A percentile compares a stretch with the other conserved stretches of the same genome.
These are phyloP conservation scores for Apteryx owenii DNA, from an alignment of 2,113 vertebrate species.

Conservation along the genomic window DNA sequence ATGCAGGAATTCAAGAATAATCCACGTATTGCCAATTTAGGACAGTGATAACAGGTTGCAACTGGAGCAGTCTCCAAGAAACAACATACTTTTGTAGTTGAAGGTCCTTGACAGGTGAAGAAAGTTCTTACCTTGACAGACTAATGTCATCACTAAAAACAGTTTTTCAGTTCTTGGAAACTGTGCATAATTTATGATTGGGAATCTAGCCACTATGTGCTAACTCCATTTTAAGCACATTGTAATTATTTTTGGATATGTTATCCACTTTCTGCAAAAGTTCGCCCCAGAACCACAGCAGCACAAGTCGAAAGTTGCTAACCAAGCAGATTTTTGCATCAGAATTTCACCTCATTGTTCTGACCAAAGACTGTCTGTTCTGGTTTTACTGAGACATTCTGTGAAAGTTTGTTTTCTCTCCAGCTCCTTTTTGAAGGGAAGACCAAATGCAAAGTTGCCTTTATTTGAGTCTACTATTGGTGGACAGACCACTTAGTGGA, in stretches of 20 bases:
- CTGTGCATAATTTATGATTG: slow-evolving; percentile 25
- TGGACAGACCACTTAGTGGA: slow-evolving; percentile 58
- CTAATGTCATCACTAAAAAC: slow-evolving; percentile 8
- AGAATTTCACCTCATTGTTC: slow-evolving; percentile 70
- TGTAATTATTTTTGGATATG: background rate
- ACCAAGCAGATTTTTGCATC: slow-evolving; percentile 52
- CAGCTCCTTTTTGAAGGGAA: slow-evolving; percentile 49
- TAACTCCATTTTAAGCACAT: slow-evolving; percentile 38
- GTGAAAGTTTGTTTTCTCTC: slow-evolving; percentile 35
- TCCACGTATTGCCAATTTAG: background rate
- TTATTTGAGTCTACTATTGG: slow-evolving; percentile 28
- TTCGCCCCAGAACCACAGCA: slow-evolving; percentile 22
- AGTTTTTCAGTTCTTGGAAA: slow-evolving; percentile 47
- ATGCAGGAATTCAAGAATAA: slow-evolving; percentile 35
- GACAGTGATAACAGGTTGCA: background rate
- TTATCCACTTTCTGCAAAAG: slow-evolving; percentile 28
- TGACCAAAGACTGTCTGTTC: slow-evolving; percentile 78
- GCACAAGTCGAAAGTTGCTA: slow-evolving; percentile 46
- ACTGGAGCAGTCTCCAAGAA: slow-evolving; percentile 29
- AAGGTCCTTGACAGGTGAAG: slow-evolving; percentile 16
- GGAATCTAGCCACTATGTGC: slow-evolving; percentile 35
- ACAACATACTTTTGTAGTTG: background rate
- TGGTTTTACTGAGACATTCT: slow-evolving; percentile 53
- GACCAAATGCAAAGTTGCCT: slow-evolving; percentile 55
- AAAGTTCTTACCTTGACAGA: slow-evolving; percentile 15